Evolutionary conservation across 2,888 invertebrate species (phyloP), one percentile per base, ranked within the genome.

Genomic region (Pseudococcus viburni): DNA sequence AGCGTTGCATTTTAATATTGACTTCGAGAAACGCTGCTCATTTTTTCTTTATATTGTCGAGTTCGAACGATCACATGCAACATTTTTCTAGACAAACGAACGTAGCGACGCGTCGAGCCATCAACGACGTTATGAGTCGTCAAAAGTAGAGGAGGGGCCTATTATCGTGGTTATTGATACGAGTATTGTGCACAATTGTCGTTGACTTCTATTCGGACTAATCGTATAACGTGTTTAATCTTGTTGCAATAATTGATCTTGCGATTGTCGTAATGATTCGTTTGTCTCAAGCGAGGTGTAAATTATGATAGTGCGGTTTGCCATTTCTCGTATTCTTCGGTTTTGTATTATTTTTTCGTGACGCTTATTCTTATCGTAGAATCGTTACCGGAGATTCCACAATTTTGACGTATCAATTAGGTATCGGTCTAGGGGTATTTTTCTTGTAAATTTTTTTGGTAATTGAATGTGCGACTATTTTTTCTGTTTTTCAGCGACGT

Each of bases 401-500:
- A 42, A 42, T 42, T 64, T 64, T 64, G 11, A 11, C 64, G 12
- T 64, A n/a, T 59, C 12, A n/a, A 59, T 59, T 59, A 19, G 15
- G 17, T 59, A 59, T 59, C 59, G 12, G n/a, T 5, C n/a, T 59
- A 19, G 6, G n/a, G 1, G 17, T 59, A 59, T 5, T n/a, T 17
- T n/a, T n/a, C 3, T 17, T 59, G n/a, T 59, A 42, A 42, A n/a
- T 59, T 59, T 7, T 59, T 59, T 51, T 12, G 48, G 11, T 51
- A 12, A 51, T 64, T 19, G 64, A 19, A 8, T 19, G 5, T 19
- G 6, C n/a, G 15, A 0, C 26, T 73, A 0, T 17, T 33, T 73
- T 15, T 17, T 80, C n/a, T 19, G 1, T 42, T 83, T 64, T 85
- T 39, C 92, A 93, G 91, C 94, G 98, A 89, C 94, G 98, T 90